These are phyloP conservation scores for Pantelozetes paolii DNA, from an alignment of 2,888 invertebrate genomes.

Conservation along the genomic window DNA sequence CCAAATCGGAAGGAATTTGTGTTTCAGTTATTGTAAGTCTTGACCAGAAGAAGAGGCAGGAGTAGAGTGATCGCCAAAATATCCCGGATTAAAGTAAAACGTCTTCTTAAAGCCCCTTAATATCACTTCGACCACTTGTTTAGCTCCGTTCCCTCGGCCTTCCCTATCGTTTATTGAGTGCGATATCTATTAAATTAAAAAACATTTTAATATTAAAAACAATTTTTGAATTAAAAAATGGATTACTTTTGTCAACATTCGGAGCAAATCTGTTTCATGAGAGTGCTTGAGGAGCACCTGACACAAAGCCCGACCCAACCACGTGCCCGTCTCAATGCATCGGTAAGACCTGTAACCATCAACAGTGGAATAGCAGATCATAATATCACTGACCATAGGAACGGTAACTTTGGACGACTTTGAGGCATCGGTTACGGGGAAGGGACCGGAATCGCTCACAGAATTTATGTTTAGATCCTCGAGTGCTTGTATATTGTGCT, in stretches of 20 bases:
- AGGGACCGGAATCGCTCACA: not conserved
- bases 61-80: not conserved
- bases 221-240: not conserved
- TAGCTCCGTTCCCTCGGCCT: constrained; percentile 27
- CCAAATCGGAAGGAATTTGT: too few species aligned
- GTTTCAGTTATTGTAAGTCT: too few species aligned
- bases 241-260: constrained; percentile 37
- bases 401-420: not conserved
- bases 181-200: constrained; percentile 2
- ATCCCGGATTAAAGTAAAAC: constrained; percentile 47
- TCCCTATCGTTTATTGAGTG: constrained; percentile 39
- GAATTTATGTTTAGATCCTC: not conserved
- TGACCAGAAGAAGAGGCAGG: too few species aligned
- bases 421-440: not conserved
- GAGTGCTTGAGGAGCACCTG: constrained; percentile 40
- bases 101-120: constrained; percentile 44
- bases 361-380: constrained; percentile 34
- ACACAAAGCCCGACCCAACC: constrained; percentile 43
- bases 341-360: constrained; percentile 45
- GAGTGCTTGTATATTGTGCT: not conserved
- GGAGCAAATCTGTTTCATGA: constrained; percentile 34
- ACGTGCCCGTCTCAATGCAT: constrained; percentile 43
- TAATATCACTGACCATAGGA: constrained; percentile 14
- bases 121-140: constrained; percentile 45
- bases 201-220: not conserved